Evolutionary conservation across 2,888 invertebrate species (phyloP), one percentile per base, ranked within the genome.

Genomic region (Drosophila nr. medialis): DNA sequence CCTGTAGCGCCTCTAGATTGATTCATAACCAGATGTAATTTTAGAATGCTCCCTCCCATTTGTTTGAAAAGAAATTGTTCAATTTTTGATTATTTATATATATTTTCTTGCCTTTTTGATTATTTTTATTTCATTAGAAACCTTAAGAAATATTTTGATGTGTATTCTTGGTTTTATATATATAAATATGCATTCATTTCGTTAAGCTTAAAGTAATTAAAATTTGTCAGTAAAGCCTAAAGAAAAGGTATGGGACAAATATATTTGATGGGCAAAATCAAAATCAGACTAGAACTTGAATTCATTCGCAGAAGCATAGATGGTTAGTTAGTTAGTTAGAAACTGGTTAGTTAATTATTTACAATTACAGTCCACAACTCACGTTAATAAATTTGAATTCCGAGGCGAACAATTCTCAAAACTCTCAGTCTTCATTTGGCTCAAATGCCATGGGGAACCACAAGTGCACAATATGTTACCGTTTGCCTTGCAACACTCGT

Each of bases 11-110:
- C 5, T 42, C 63, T 51, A 64, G 75, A 75, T 60, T 18, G 53
- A 59, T 79, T 67, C 62, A 62, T 29, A 45, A 61, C 24, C 18
- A 2, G 6, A 21, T 40, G 18, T 24, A 50, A 21, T 53, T 50
- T 27, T 59, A 4, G 21, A 24, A 32, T 48, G 42, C 8, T 24
- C 2, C 4, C 15, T 15, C 7, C 21, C 5, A 15, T 4, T 4
- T 40, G 10, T n/a, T 38, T 18, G 8, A 18, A 4, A 38, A 18
- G 4, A 38, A 38, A 38, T 18, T 15, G 45, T 15, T 4, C 15
- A 8, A 8, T 21, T 45, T 45, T 15, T 2, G 4, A 15, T 15
- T 15, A 15, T 45, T 8, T 24, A 21, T 4, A 38, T 6, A 24
- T 24, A 4, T 24, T 8, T 24, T 45, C 24, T 45, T 15, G 4